Evolutionary conservation across 2,888 invertebrate genomes (phyloP).

Genomic region (Drosophila planitibia): DNA sequence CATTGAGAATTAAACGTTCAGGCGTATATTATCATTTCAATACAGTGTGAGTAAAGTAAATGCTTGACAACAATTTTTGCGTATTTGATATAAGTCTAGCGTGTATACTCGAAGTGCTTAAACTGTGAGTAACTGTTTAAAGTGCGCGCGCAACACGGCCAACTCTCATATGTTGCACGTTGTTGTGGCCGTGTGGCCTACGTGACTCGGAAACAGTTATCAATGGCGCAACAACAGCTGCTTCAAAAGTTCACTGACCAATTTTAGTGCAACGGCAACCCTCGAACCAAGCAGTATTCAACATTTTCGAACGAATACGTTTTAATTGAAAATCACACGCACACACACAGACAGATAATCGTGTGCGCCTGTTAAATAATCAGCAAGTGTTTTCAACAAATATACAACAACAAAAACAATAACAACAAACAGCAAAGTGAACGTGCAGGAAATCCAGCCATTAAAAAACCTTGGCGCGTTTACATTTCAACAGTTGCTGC

Average conservation of each 20-base stretch:
- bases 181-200: slow-evolving; percentile 65
- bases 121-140: slow-evolving; percentile 12
- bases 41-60: slow-evolving; percentile 27
- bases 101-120: neutral
- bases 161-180: slow-evolving; percentile 67
- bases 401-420: slow-evolving; percentile 10
- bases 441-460: slow-evolving; percentile 50
- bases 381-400: slow-evolving; percentile 25
- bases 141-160: slow-evolving; percentile 42
- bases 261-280: slow-evolving; percentile 62
- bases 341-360: slow-evolving; percentile 11
- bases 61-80: neutral
- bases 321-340: slow-evolving; percentile 12
- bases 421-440: slow-evolving; percentile 43
- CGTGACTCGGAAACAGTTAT: slow-evolving; percentile 79
- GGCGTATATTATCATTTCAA: slow-evolving; percentile 10
- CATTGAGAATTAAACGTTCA: slow-evolving; percentile 1
- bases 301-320: slow-evolving; percentile 34
- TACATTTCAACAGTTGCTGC: slow-evolving; percentile 32
- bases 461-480: slow-evolving; percentile 56
- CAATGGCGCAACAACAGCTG: slow-evolving; percentile 77
- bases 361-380: slow-evolving; percentile 50
- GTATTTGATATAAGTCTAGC: neutral
- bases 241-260: slow-evolving; percentile 71
- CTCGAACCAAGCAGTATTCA: slow-evolving; percentile 40